A percentile compares a stretch with the other conserved stretches of the same genome.
Evolutionary conservation across 2,113 vertebrate genomes (phyloP).

Genomic region (Dasyornis broadbenti): DNA sequence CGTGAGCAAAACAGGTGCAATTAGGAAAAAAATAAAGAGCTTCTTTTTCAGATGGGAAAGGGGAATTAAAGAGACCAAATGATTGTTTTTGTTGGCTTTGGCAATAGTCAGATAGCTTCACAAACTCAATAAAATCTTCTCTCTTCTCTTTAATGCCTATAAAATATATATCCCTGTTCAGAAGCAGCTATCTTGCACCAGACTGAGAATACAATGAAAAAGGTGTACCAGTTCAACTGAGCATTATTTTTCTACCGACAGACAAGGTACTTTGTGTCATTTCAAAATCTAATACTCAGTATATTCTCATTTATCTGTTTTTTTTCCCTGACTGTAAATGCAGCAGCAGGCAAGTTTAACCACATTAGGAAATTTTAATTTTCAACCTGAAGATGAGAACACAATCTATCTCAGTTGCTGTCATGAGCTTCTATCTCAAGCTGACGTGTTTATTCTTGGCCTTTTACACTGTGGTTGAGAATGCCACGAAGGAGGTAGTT

Average conservation of each 20-base stretch:
- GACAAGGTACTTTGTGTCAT: not conserved
- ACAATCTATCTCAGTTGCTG: slow-evolving; percentile 5
- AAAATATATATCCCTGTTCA: not conserved
- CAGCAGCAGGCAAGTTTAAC: slow-evolving; percentile 4
- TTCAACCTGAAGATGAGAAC: slow-evolving; percentile 35
- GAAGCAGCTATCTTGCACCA: not conserved
- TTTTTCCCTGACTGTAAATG: not conserved
- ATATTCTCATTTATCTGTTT: not conserved
- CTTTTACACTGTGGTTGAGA: slow-evolving; percentile 33
- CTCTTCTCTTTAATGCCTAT: not conserved
- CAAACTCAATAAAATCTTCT: not conserved
- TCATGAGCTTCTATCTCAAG: slow-evolving; percentile 32
- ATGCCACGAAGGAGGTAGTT: slow-evolving; percentile 12
- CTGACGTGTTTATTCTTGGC: slow-evolving; percentile 55
- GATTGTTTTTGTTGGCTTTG: not conserved
- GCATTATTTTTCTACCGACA: not conserved
- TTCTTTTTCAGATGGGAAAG: not conserved
- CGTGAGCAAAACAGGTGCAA: not conserved
- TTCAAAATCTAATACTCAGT: not conserved
- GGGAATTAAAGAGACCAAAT: not conserved
- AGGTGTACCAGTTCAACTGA: not conserved
- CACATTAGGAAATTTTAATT: slow-evolving; percentile 35
- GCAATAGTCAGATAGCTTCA: not conserved
- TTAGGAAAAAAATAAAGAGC: not conserved
- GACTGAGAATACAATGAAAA: not conserved